Evolutionary conservation across 1,140 invertebrate species (phyloP), one percentile per base, ranked within the genome.

Genomic region (Zelostemma sp.): DNA sequence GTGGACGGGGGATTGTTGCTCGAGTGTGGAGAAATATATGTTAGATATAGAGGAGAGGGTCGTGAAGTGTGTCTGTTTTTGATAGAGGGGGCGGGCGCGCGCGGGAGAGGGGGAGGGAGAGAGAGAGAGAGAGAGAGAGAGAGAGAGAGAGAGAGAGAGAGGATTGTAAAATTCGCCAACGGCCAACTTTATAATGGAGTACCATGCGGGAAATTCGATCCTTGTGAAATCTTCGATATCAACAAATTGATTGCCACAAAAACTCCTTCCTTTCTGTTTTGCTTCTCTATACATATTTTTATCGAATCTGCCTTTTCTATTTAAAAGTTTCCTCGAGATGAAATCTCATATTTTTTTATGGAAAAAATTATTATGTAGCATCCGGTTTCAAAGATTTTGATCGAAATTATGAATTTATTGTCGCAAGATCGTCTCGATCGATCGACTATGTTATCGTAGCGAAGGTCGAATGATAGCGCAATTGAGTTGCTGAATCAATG

Each of bases 361-460:
- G 40, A 31, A 51, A 60, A 28, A 12, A 60, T 14, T n/a, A n/a
- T 38, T 38, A 2, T 11, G 12, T 5, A 38, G 12, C 35, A 51
- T 51, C 17, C 16, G 21, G 43, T 63, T 56, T 53, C 45, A 51
- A 53, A 33, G 56, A 55, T 63, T 62, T 33, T 18, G 43, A 56
- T 56, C 12, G 11, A 38, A 33, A 50, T 48, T 55, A 40, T 38
- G 49, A 56, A 49, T 49, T 63, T 50, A 63, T 56, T 56, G 33
- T 56, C 45, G 55, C 48, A 43, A 41, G 53, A 63, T 56, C 49
- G 25, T 56, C 41, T 51, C 38, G 12, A 56, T 63, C 40, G 53
- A 56, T 50, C 60, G 35, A 14, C 3, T 38, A 38, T n/a, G n/a
- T n/a, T n/a, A 38, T 38, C 35, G 12, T n/a, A 14, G 3, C 35